Conservation (phyloP, 1,140 invertebrate species). For the Hylaeus volcanicus region DNA sequence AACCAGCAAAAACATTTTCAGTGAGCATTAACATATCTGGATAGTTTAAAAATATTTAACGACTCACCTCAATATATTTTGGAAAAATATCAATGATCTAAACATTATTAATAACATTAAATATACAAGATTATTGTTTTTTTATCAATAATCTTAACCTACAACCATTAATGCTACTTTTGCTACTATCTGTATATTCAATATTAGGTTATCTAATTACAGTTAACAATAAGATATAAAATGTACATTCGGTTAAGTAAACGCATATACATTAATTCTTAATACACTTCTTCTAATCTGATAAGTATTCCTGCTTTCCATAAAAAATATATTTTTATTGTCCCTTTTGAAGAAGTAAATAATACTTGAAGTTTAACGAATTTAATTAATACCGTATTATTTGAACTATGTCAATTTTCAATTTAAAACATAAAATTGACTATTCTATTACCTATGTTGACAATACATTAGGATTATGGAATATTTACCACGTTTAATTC, state of each 20-base stretch:
- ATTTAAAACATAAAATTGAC: neutral
- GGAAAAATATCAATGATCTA: conserved; percentile 33
- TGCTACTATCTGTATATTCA: conserved; percentile 22
- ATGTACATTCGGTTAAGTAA: conserved; percentile 68
- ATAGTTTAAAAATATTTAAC: conserved; percentile 31
- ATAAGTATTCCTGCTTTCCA: conserved; percentile 55
- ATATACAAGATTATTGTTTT: conserved; percentile 25
- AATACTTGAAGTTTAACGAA: conserved; percentile 29
- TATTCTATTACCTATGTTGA: neutral
- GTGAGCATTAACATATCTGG: conserved; percentile 31
- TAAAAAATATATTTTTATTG: conserved; percentile 65
- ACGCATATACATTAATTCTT: conserved; percentile 49
- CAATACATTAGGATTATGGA: neutral
- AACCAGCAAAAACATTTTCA: conserved; percentile 24
- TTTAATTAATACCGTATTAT: neutral
- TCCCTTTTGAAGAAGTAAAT: conserved; percentile 48
- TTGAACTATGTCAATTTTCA: neutral
- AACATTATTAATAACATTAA: conserved; percentile 39
- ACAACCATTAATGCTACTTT: conserved; percentile 47
- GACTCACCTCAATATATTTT: conserved; percentile 17
- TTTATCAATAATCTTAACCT: conserved; percentile 15
- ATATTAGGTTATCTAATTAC: conserved; percentile 46
- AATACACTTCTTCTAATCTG: conserved; percentile 29
- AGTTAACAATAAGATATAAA: conserved; percentile 55
- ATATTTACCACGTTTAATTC: conserved; percentile 1